phyloP scores from a whole-genome alignment of 2,113 vertebrate genomes.

The Ovibos moschatus region DNA sequence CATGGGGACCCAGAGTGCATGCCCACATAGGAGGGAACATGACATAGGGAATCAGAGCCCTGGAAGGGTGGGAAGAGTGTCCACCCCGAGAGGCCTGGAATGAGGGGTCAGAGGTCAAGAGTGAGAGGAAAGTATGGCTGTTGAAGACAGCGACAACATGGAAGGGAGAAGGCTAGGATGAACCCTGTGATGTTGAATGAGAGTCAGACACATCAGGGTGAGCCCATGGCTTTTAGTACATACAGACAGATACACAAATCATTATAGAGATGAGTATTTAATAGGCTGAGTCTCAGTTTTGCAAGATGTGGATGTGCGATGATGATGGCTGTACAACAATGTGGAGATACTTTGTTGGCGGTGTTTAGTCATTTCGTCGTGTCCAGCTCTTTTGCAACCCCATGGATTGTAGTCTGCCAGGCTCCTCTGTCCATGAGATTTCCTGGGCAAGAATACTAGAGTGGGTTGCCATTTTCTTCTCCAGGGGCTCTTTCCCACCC shows the following conservation, averaged over 20 bases:
- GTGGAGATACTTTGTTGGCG: not conserved
- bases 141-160: not conserved
- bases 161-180: not conserved
- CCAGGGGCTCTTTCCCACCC: not conserved
- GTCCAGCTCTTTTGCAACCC: not conserved
- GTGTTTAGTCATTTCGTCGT: accelerated
- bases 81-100: not conserved
- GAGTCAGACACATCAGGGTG: too few relatives aligned
- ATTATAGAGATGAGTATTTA: not conserved
- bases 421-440: not conserved
- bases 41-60: not conserved
- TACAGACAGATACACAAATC: not conserved
- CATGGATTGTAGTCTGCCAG: not conserved
- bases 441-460: not conserved
- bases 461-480: not conserved
- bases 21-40: accelerated
- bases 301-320: not conserved
- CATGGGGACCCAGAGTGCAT: not conserved
- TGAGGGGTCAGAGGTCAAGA: not conserved
- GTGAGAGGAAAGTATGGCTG: not conserved
- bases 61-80: not conserved
- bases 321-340: not conserved
- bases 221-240: not conserved
- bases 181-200: not conserved
- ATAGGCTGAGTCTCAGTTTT: not conserved